Base-by-base conservation (phyloP, 2,113 vertebrate species). In the Corvus moneduloides region DNA sequence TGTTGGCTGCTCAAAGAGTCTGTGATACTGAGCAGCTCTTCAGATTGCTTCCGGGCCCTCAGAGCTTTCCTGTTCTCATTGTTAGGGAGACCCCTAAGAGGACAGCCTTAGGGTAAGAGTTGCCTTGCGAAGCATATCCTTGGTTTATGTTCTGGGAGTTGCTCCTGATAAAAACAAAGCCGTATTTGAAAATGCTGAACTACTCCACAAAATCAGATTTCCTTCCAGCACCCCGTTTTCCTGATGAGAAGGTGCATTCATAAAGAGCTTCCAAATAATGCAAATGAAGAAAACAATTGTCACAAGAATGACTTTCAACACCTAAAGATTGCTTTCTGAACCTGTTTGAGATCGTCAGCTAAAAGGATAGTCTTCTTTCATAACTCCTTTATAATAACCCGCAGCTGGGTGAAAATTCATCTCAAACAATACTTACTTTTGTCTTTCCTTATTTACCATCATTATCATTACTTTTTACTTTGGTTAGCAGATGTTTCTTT, bases 401-500 rank as follows among this genome's bases (percentile, higher is more conserved):
- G 73, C 96, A 97, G 89, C 95, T 98, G 97, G 89, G 59, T 92
- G 55, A 93, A 97, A 96, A 95, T 92, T 54, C 67, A 94, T 93
- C 94, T 96, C 71, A 77, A 95, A 98, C 89, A 93, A 91, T 95
- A 93, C 91, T 97, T 95, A 86, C 94, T 97, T 96, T 97, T 95
- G 93, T 96, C 86, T 97, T 92, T 90, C 76, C 61, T 94, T 96
- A 96, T 97, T 98, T 97, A 95, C 97, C 96, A 96, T 96, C 93
- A 91, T 95, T 95, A 96, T 96, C 82, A 83, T 96, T 97, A 96
- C 90, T 97, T 98, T 96, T 98, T 91, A 93, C 92, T 97, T 97
- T 96, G 95, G 85, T 97, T 98, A 98, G 87, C 98, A 98, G 98
- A 97, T 98, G 97, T 98, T 98, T 97, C 97, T 97, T 97, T 97